Conservation (phyloP, 2,797 vertebrate species). For the Siniperca undulata region DNA sequence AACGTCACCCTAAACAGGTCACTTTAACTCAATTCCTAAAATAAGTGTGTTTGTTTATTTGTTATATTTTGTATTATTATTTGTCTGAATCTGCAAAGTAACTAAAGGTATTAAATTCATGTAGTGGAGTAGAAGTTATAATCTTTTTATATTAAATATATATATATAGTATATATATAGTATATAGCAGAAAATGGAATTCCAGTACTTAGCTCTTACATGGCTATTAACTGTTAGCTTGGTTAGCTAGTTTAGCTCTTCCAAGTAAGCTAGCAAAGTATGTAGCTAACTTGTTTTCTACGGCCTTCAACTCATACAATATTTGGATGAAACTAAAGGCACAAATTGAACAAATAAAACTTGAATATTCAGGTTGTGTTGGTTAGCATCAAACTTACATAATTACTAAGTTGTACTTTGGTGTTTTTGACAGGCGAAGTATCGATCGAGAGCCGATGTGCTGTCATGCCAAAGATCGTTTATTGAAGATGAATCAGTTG, state of each 20-base stretch:
- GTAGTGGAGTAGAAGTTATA: too few species aligned
- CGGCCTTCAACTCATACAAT: background rate
- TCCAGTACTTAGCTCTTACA: background rate
- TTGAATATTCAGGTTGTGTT: accelerated
- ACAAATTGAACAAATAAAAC: background rate
- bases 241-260: conserved; percentile 16
- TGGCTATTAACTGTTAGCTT: background rate
- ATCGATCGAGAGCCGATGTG: accelerated
- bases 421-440: background rate
- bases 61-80: background rate
- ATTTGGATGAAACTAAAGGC: accelerated
- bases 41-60: background rate
- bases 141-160: too few species aligned
- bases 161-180: too few species aligned
- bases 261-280: background rate
- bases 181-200: background rate
- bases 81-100: background rate
- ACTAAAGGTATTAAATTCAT: background rate
- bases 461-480: conserved; percentile 15
- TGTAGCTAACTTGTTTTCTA: background rate
- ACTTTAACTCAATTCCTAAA: background rate
- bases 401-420: background rate
- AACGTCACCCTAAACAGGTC: accelerated
- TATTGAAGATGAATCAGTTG: background rate
- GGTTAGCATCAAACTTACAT: conserved; percentile 46